Evolutionary conservation across 1,140 invertebrate species (phyloP).

Genomic region (Bombus pascuorum): DNA sequence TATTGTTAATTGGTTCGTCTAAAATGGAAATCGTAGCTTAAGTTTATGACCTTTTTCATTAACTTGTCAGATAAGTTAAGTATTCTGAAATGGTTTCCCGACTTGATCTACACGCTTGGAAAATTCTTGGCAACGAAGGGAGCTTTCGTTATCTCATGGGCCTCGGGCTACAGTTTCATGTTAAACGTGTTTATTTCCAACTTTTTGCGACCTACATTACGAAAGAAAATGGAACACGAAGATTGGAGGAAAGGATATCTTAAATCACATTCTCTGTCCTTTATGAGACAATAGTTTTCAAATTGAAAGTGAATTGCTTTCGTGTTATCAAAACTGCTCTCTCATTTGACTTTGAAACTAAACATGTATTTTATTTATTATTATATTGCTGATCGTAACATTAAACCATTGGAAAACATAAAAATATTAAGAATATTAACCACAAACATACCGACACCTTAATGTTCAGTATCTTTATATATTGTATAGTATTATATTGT

Average conservation of each 20-base stretch:
- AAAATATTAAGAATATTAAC: too few species aligned
- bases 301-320: too few species aligned
- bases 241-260: not conserved
- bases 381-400: too few species aligned
- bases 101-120: not conserved
- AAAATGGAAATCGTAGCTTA: not conserved
- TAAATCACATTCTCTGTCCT: not conserved
- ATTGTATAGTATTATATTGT: too few species aligned
- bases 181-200: not conserved
- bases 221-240: not conserved
- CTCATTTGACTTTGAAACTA: rapidly evolving
- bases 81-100: not conserved
- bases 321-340: not conserved
- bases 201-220: not conserved
- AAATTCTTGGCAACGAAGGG: not conserved
- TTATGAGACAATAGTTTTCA: not conserved
- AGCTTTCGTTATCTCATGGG: not conserved
- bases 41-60: not conserved
- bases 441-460: too few species aligned
- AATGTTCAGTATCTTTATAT: too few species aligned
- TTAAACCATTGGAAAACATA: too few species aligned
- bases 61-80: not conserved
- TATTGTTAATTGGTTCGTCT: not conserved
- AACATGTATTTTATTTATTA: not conserved
- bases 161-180: not conserved